Conservation (phyloP, 2,888 invertebrate genomes). For the Tenthredo mesomela region DNA sequence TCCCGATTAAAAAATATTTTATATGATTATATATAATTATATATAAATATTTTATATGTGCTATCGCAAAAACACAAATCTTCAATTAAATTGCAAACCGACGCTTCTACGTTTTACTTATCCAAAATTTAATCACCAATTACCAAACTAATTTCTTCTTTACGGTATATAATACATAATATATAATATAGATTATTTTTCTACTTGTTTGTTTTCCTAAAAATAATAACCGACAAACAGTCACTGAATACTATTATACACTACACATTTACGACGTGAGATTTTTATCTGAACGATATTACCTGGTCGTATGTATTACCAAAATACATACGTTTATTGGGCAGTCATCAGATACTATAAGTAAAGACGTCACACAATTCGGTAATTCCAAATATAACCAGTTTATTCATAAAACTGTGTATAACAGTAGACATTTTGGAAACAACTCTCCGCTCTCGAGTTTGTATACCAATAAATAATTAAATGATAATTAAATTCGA, state of each 20-base stretch:
- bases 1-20: too few relatives aligned
- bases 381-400: slow-evolving; percentile 13
- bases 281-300: background rate
- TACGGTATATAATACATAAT: background rate
- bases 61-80: background rate
- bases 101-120: background rate
- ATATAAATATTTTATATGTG: too few relatives aligned
- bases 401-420: background rate
- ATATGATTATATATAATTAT: too few relatives aligned
- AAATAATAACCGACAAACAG: background rate
- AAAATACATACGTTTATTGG: background rate
- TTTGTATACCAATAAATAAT: background rate
- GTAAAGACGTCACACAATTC: background rate
- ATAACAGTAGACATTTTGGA: background rate
- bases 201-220: background rate
- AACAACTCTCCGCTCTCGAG: background rate
- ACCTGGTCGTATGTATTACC: background rate
- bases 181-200: background rate
- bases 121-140: background rate
- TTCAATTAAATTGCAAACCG: background rate
- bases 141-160: background rate
- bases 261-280: background rate
- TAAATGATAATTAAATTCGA: background rate
- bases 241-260: background rate
- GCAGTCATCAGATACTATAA: background rate